A percentile compares a stretch with the other conserved stretches of the same genome.
These are phyloP conservation scores for Carlito syrichta DNA, from an alignment of 2,113 vertebrate species.

Conservation along the genomic window DNA sequence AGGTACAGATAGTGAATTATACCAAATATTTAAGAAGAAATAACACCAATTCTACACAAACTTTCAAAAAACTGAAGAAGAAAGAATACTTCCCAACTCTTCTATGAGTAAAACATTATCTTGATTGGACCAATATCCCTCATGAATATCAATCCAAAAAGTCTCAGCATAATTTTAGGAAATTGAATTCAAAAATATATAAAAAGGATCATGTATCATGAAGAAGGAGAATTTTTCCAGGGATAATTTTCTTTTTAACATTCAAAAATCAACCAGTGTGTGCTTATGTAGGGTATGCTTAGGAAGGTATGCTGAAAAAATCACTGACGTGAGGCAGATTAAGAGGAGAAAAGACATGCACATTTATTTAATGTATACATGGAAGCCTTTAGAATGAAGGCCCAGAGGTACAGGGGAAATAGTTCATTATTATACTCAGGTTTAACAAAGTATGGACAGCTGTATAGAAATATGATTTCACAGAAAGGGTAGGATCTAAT, in stretches of 20 bases:
- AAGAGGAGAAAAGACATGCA: too few relatives aligned
- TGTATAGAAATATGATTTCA: too few relatives aligned
- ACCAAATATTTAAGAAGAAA: not conserved
- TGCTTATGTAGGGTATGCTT: too few relatives aligned
- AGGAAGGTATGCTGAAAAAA: too few relatives aligned
- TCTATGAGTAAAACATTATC: not conserved
- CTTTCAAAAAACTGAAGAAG: not conserved
- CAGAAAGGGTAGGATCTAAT: too few relatives aligned
- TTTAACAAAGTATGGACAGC: too few relatives aligned
- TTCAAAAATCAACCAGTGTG: not conserved
- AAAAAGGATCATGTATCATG: not conserved
- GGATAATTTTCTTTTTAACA: not conserved
- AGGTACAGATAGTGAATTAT: not conserved
- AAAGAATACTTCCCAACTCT: not conserved
- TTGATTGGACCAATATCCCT: not conserved
- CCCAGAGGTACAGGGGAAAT: too few relatives aligned
- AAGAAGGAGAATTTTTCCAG: not conserved
- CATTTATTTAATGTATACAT: too few relatives aligned
- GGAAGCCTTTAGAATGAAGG: too few relatives aligned
- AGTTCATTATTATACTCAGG: too few relatives aligned
- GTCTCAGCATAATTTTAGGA: not conserved
- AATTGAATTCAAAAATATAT: not conserved
- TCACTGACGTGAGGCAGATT: too few relatives aligned
- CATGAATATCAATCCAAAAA: not conserved
- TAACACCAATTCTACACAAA: not conserved